Evolutionary conservation across 2,113 vertebrate species (phyloP), one percentile per base, ranked within the genome.

Genomic region (Trematocara variabile): DNA sequence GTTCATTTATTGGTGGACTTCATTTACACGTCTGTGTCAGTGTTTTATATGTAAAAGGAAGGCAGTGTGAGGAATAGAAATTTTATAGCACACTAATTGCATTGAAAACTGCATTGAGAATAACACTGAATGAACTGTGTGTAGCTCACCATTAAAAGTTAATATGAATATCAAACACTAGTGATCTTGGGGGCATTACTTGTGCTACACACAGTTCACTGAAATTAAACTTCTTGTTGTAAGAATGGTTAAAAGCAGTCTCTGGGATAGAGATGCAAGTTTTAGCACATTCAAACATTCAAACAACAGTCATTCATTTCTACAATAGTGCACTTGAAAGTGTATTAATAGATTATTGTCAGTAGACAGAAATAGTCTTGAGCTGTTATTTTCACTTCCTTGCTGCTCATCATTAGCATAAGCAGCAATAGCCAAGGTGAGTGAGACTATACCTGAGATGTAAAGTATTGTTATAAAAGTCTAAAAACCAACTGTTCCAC

Each of bases 11-110:
- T 25, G 65, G 20, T 25, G 39, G 37, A 70, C 39, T 44, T 70
- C 4, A 44, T 70, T 25, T 70, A 41, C 0, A 0, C 0, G 0
- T 63, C 30, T 37, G 16, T 1, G 33, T 37, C 16, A 37, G 16
- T 63, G 30, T 12, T 37, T 63, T 63, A 37, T n/a, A 12, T 63
- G 8, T 39, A 4, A 68, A 68, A 70, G 37, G 63, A 70, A 20
- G 18, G 33, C 18, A 0, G 18, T 44, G 13, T 16, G 65, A 25
- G 65, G 12, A 70, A 44, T 25, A 13, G 7, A 44, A 22, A 44
- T 70, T 44, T 44, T 41, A 44, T 68, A 70, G 20, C 37, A 44
- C 3, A 0, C 7, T 44, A 70, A 25, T 9, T 70, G 63, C 14
- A 33, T 33, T 60, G 8, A 10, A 60, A 44, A 14, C 12, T 70